Evolutionary conservation across 2,888 invertebrate genomes (phyloP).

Genomic region (Therioaphis trifolii): DNA sequence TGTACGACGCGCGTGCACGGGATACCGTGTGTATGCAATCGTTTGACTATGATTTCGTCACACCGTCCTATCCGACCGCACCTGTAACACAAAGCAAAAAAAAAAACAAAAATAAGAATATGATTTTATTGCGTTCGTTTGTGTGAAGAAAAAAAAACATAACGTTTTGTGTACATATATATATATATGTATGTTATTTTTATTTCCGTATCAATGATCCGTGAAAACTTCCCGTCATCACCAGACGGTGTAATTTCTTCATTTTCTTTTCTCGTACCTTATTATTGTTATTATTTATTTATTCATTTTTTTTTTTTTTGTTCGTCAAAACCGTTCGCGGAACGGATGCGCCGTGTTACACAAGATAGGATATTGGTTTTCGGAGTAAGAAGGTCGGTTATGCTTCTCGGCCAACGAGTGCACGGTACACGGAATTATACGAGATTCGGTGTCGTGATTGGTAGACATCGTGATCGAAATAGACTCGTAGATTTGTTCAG

Average conservation of each 20-base stretch:
- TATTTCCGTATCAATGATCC: conserved; percentile 53
- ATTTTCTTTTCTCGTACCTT: conserved; percentile 5
- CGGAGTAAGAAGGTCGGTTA: conserved; percentile 1
- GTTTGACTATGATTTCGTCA: neutral
- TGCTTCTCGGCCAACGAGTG: neutral
- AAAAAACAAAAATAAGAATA: neutral
- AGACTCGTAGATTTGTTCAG: neutral
- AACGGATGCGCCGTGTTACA: conserved; percentile 45
- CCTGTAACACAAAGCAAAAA: conserved; percentile 49
- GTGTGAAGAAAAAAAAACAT: neutral
- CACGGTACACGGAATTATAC: neutral
- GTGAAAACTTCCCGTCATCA: conserved; percentile 57
- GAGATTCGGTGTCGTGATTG: conserved; percentile 10
- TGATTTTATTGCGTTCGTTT: neutral
- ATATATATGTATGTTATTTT: conserved; percentile 30
- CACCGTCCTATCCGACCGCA: neutral
- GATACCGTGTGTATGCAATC: too few relatives aligned
- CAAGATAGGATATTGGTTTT: conserved; percentile 57
- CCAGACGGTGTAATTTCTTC: conserved; percentile 34
- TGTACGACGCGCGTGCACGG: too few relatives aligned
- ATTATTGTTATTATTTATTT: neutral
- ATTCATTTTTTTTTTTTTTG: neutral
- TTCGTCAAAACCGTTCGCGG: conserved; percentile 18
- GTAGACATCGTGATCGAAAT: neutral
- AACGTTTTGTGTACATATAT: neutral